These are phyloP conservation scores for Uria lomvia DNA, from an alignment of 2,113 vertebrate genomes.

Conservation along the genomic window DNA sequence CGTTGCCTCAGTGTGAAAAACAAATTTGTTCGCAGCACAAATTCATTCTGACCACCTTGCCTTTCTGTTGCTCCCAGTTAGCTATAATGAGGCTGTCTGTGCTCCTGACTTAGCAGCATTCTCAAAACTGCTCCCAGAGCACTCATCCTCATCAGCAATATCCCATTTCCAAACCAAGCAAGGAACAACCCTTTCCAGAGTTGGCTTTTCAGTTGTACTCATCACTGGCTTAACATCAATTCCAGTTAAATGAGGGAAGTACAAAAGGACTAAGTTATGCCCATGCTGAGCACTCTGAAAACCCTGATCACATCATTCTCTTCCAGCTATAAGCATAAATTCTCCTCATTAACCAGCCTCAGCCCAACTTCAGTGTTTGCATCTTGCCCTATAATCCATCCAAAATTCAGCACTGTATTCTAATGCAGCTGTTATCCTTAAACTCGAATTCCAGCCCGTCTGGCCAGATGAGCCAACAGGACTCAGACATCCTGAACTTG, in stretches of 20 bases:
- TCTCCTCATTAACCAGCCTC: not conserved
- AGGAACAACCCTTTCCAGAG: not conserved
- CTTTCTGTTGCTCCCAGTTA: not conserved
- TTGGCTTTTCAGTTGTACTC: not conserved
- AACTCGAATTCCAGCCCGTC: not conserved
- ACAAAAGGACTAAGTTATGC: not conserved
- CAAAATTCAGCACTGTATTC: not conserved
- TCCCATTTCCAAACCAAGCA: not conserved
- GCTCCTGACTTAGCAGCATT: not conserved
- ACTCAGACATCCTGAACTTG: not conserved
- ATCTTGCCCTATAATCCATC: not conserved
- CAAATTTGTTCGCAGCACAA: not conserved
- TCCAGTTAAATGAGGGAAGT: not conserved
- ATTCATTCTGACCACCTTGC: not conserved
- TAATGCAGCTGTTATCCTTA: not conserved
- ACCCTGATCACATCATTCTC: not conserved
- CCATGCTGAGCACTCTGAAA: not conserved
- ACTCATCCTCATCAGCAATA: not conserved
- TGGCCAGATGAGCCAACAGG: not conserved
- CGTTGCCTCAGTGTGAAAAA: not conserved
- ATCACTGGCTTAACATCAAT: not conserved
- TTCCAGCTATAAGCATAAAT: not conserved
- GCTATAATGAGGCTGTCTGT: not conserved
- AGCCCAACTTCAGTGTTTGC: not conserved
- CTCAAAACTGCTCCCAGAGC: slow-evolving; percentile 37